phyloP scores from a whole-genome alignment of 2,113 vertebrate species.

The Burhinus bistriatus region DNA sequence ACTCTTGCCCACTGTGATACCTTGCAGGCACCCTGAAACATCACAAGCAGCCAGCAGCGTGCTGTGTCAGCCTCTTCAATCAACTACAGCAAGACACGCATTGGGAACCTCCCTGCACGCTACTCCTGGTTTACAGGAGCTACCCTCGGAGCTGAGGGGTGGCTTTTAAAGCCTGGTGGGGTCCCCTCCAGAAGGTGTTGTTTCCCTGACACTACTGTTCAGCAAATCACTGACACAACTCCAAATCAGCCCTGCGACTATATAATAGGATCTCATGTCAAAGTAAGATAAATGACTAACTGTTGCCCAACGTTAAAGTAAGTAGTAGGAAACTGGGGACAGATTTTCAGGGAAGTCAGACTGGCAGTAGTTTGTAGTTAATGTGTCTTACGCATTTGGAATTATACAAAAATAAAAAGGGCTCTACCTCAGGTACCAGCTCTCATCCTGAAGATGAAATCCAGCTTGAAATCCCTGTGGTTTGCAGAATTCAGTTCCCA shows the following conservation, averaged over 20 bases:
- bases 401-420: neutral
- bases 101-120: fast-evolving
- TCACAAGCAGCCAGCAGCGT: fast-evolving
- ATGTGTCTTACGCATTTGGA: neutral
- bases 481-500: neutral
- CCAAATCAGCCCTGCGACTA: neutral
- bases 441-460: neutral
- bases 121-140: neutral
- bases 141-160: fast-evolving
- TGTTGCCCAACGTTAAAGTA: neutral
- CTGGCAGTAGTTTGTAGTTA: neutral
- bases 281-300: neutral
- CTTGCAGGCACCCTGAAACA: neutral
- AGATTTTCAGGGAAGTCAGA: neutral
- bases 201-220: neutral
- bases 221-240: neutral
- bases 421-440: neutral
- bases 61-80: neutral
- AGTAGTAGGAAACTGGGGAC: neutral
- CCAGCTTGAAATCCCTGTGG: too few species aligned
- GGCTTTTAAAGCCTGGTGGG: neutral
- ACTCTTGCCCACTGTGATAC: neutral
- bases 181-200: neutral
- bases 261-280: neutral
- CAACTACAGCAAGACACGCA: neutral